These are phyloP conservation scores for Pseudorectes ferrugineus DNA, from an alignment of 2,113 vertebrate genomes.

Conservation along the genomic window DNA sequence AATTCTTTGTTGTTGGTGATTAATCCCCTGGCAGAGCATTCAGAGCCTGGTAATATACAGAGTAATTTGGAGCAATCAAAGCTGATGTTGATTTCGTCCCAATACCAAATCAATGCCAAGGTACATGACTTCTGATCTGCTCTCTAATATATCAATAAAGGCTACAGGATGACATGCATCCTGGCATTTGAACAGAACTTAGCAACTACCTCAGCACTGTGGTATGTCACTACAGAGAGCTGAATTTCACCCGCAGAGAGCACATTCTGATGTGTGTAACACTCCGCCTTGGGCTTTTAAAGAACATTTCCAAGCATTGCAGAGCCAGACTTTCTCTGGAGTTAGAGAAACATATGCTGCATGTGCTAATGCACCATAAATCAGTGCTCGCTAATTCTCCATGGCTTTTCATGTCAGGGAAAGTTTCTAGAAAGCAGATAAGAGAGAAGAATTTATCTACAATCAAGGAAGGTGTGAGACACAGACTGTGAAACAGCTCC, in stretches of 20 bases:
- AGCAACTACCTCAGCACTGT: background rate
- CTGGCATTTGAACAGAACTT: background rate
- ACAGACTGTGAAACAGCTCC: background rate
- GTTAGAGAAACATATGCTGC: background rate
- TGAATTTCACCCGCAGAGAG: background rate
- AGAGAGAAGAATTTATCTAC: background rate
- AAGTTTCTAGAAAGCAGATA: slow-evolving; percentile 39
- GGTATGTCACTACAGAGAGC: background rate
- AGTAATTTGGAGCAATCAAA: background rate
- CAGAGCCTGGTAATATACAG: background rate
- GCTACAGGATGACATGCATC: background rate
- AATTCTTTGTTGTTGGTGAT: background rate
- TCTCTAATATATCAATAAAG: background rate
- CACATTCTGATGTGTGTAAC: background rate
- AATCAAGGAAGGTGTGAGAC: background rate
- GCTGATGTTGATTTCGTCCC: background rate
- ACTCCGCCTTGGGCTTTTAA: background rate
- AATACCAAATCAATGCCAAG: background rate
- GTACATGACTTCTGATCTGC: background rate
- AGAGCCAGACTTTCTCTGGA: background rate
- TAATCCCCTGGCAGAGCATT: background rate
- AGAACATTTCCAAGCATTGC: background rate
- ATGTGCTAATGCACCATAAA: background rate
- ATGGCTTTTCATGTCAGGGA: background rate
- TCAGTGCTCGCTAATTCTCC: background rate